A percentile compares a stretch with the other conserved stretches of the same genome.
phyloP scores from a whole-genome alignment of 2,888 invertebrate species.

The Thalpophila matura region DNA sequence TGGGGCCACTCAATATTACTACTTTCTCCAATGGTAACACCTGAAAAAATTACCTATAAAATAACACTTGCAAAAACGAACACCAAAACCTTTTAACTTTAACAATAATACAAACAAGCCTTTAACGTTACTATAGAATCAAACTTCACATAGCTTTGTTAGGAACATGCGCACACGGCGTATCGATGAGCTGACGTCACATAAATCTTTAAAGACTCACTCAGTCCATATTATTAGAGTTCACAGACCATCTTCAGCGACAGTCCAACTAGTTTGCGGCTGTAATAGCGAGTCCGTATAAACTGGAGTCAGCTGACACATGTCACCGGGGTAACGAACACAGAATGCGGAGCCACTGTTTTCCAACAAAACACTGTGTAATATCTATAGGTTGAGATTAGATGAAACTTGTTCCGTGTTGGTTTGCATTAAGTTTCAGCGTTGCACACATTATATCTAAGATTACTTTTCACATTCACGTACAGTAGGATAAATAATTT shows the following conservation, averaged over 20 bases:
- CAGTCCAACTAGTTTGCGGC: slow-evolving; percentile 62
- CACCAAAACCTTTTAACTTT: neutral
- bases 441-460: slow-evolving; percentile 33
- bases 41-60: no score
- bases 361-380: slow-evolving; percentile 66
- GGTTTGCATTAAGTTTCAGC: slow-evolving; percentile 54
- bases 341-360: slow-evolving; percentile 66
- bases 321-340: slow-evolving; percentile 72
- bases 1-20: no score
- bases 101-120: slow-evolving; percentile 3
- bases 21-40: no score
- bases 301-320: slow-evolving; percentile 70
- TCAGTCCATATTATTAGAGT: slow-evolving; percentile 59
- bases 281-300: slow-evolving; percentile 59
- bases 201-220: slow-evolving; percentile 65
- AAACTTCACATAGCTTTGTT: slow-evolving; percentile 42
- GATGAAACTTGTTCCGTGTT: slow-evolving; percentile 43
- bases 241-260: slow-evolving; percentile 60
- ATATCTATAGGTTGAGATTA: slow-evolving; percentile 43
- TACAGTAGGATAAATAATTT: slow-evolving; percentile 42
- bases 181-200: slow-evolving; percentile 54
- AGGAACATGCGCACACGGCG: slow-evolving; percentile 21
- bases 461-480: slow-evolving; percentile 44
- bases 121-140: slow-evolving; percentile 12
- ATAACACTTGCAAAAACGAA: neutral